A percentile compares a stretch with the other conserved stretches of the same genome.
Evolutionary conservation across 2,888 invertebrate species (phyloP).

Genomic region (Sinhomidia bicolor): DNA sequence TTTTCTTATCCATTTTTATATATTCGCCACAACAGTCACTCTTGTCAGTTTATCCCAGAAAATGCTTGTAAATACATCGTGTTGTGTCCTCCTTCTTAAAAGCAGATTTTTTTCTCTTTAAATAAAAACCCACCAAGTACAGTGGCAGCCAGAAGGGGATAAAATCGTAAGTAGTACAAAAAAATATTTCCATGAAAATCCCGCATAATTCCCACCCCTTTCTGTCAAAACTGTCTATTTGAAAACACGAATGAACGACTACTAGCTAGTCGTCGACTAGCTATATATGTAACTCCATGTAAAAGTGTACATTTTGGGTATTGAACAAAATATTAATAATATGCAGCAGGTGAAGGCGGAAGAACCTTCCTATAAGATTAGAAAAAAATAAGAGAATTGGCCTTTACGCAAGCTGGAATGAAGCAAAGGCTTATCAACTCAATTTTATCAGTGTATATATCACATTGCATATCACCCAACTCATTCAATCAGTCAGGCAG

Average conservation of each 20-base stretch:
- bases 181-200: conserved; percentile 2
- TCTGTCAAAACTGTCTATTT: conserved; percentile 3
- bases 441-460: neutral
- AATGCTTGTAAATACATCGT: neutral
- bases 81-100: neutral
- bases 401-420: neutral
- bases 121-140: neutral
- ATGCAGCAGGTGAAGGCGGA: conserved; percentile 23
- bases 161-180: neutral
- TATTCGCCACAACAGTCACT: neutral
- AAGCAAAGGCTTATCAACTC: neutral
- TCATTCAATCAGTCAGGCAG: neutral
- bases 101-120: neutral
- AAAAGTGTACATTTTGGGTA: neutral
- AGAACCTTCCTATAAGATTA: conserved; percentile 14
- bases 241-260: neutral
- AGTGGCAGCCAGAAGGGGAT: neutral
- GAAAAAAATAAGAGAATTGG: neutral
- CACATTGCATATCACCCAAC: neutral
- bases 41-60: neutral
- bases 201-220: conserved; percentile 19
- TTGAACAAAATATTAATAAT: neutral
- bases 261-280: too few species aligned
- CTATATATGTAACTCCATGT: too few species aligned
- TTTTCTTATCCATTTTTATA: neutral